Percentiles rank a stretch among this genome's conserved stretches.
phyloP scores from a whole-genome alignment of 2,888 invertebrate genomes.

The Apodemia mormo region DNA sequence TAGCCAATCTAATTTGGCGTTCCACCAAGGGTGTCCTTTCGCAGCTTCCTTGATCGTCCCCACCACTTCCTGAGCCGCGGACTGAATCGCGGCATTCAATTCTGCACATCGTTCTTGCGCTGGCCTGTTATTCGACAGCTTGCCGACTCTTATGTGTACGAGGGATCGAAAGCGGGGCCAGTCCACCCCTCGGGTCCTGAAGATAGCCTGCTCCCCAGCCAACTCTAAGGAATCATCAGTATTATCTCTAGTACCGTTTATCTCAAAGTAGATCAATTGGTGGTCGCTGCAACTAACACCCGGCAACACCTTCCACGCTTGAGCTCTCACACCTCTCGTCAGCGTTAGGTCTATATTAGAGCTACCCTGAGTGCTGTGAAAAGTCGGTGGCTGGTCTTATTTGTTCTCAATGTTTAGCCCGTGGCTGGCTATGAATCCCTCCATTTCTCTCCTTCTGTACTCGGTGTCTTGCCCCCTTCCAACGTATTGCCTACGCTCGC shows the following conservation, averaged over 20 bases:
- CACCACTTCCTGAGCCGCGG: conserved; percentile 30
- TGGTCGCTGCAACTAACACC: conserved; percentile 17
- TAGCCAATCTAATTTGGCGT: too few species aligned
- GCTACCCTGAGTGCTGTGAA: too few species aligned
- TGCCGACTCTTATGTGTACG: background rate
- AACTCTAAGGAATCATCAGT: background rate
- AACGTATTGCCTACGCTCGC: too few species aligned
- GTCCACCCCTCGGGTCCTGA: conserved; percentile 13
- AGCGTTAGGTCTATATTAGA: too few species aligned
- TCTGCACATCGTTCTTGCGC: conserved; percentile 12
- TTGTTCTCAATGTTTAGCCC: too few species aligned
- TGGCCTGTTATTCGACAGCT: rapidly evolving
- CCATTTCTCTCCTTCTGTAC: too few species aligned
- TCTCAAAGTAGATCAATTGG: background rate
- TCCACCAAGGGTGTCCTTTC: conserved; percentile 27
- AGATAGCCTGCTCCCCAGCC: background rate
- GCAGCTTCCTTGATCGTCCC: too few species aligned
- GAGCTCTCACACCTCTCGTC: conserved; percentile 15
- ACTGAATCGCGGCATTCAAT: conserved; percentile 28
- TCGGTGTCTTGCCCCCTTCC: too few species aligned
- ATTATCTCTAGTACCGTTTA: background rate
- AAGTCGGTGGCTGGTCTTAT: too few species aligned
- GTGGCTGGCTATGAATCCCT: too few species aligned
- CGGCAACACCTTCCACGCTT: conserved; percentile 32
- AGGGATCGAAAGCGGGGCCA: too few species aligned